Evolutionary conservation across 2,797 vertebrate species (phyloP).

Genomic region (Denticeps clupeoides): DNA sequence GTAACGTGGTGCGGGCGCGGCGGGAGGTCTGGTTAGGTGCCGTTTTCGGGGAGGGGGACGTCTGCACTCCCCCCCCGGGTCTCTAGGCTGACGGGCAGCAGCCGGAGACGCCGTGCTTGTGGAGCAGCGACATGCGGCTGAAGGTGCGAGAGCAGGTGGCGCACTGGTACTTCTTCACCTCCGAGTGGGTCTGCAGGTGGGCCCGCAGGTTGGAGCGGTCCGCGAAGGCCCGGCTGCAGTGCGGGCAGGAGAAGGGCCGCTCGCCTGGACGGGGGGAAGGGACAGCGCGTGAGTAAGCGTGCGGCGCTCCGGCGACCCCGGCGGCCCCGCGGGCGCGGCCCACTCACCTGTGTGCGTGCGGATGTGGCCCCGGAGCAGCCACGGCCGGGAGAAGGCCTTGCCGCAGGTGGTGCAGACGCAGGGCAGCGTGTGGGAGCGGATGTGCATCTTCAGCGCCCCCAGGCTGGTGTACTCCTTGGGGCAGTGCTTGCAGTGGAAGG

Average conservation of each 20-base stretch:
- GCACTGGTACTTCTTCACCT: slow-evolving; percentile 97
- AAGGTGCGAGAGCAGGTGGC: slow-evolving; percentile 85
- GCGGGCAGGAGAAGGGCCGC: slow-evolving; percentile 67
- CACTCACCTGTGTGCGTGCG: slow-evolving; percentile 88
- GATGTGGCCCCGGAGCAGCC: slow-evolving; percentile 92
- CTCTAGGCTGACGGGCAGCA: slow-evolving; percentile 58
- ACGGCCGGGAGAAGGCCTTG: slow-evolving; percentile 93
- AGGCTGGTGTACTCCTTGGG: slow-evolving; percentile 92
- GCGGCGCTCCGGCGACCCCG: not conserved
- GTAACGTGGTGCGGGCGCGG: no score
- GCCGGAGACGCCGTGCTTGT: slow-evolving; percentile 83
- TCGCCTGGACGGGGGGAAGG: slow-evolving; percentile 46
- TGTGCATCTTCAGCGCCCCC: slow-evolving; percentile 97
- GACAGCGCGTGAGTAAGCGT: no score
- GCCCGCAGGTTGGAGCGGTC: slow-evolving; percentile 95
- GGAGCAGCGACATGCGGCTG: slow-evolving; percentile 95
- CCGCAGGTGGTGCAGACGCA: slow-evolving; percentile 91
- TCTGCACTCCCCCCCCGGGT: not conserved
- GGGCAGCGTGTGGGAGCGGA: slow-evolving; percentile 91
- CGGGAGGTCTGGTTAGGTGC: no score
- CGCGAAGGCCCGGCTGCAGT: slow-evolving; percentile 89
- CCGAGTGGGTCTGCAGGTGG: slow-evolving; percentile 94
- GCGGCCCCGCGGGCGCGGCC: no score
- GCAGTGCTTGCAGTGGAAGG: slow-evolving; percentile 94
- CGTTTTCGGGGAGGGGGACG: no score